Base-by-base conservation (phyloP, 2,888 invertebrate genomes). In the Lepeophtheirus nordmannii region DNA sequence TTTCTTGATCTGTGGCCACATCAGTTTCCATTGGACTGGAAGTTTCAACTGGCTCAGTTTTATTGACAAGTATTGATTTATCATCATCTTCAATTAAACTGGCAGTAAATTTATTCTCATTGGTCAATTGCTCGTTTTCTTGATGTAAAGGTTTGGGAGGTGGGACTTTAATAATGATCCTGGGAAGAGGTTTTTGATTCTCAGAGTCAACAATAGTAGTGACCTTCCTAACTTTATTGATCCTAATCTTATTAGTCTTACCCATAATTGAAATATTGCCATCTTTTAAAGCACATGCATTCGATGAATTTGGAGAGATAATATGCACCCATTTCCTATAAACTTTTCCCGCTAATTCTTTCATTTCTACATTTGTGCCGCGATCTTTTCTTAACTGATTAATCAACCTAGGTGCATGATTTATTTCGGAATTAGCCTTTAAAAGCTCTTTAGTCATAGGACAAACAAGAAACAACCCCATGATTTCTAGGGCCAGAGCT, bases 321-420 rank as follows among this genome's bases (percentile, higher is more conserved):
- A 56, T 37, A 53, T n/a, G 22, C 1, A 63, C 63, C 63, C 63
- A 63, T n/a, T 22, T 37, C n/a, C 53, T 46, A 37, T 63, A 63
- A 1, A 63, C 56, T n/a, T 53, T 53, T 12, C 11, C 41, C 1
- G 63, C 46, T 10, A 23, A 20, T 10, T 56, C 63, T n/a, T 23
- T 22, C 22, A 63, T 56, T 61, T 61, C 61, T 17, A 12, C 1
- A 10, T 17, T 20, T 39, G 62, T 20, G 17, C 10, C 14, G 1
- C 12, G 14, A 10, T 63, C 63, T 56, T 46, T 20, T 12, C 63
- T 12, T 56, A 63, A 53, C 46, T 63, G 63, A 30, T 63, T 63
- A 17, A 63, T 63, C 23, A 63, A 30, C 37, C 38, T 46, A 23
- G 63, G 63, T n/a, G 63, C 63, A 53, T 63, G 20, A 30, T 63